These are phyloP conservation scores for Ailuropoda melanoleuca DNA, from an alignment of 2,113 vertebrate species.

Conservation along the genomic window DNA sequence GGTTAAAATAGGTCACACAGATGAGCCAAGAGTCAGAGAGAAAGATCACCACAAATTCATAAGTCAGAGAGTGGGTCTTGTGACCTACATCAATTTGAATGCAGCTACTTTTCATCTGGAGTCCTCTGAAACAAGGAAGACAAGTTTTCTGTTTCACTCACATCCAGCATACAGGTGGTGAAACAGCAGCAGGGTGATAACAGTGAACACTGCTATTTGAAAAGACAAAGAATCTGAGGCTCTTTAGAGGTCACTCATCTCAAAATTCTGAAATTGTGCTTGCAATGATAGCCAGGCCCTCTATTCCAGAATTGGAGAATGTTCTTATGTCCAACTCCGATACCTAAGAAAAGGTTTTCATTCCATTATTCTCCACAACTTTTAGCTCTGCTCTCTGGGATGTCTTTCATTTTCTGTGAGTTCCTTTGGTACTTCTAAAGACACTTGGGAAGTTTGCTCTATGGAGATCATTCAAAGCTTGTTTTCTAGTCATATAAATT, in stretches of 20 bases:
- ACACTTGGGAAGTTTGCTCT: background rate
- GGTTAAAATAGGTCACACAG: background rate
- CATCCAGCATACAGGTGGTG: too few relatives aligned
- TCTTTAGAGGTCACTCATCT: background rate
- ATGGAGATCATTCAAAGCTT: background rate
- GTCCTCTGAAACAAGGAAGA: background rate
- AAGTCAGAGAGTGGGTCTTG: background rate
- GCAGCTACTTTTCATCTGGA: background rate
- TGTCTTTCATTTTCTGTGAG: background rate
- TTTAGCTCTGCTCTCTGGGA: background rate
- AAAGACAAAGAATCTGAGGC: background rate
- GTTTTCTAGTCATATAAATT: background rate
- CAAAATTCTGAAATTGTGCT: background rate
- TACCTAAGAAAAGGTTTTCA: background rate
- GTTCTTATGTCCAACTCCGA: background rate
- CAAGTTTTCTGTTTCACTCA: background rate
- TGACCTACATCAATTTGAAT: background rate
- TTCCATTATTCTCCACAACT: background rate
- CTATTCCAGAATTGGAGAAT: background rate
- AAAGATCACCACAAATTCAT: background rate
- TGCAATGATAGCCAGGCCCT: background rate
- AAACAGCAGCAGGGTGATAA: background rate
- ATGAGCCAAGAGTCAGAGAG: background rate
- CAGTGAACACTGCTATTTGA: background rate
- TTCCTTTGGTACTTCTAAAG: background rate